Percentiles rank a stretch among this genome's conserved stretches.
These are phyloP conservation scores for Perca flavescens DNA, from an alignment of 2,113 vertebrate genomes.

Conservation along the genomic window DNA sequence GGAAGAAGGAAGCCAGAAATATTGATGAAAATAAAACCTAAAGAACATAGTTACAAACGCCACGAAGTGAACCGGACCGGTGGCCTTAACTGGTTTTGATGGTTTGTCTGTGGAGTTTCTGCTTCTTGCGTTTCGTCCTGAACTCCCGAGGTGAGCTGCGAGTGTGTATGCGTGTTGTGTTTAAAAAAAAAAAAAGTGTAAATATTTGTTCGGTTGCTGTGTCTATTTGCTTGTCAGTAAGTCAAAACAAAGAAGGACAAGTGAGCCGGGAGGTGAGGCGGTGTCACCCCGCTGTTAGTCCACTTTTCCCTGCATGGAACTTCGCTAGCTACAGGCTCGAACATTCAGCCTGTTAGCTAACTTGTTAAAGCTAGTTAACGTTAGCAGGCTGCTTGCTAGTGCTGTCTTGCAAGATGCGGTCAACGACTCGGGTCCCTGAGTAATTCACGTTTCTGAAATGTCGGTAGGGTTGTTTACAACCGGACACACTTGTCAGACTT, in stretches of 20 bases:
- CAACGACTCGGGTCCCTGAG: accelerated
- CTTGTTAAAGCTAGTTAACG: slow-evolving; percentile 18
- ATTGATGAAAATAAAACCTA: neutral
- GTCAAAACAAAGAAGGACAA: too few relatives aligned
- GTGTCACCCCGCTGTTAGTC: neutral
- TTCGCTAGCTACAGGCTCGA: neutral
- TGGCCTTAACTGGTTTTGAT: neutral
- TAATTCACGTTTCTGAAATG: accelerated
- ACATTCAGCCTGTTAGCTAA: slow-evolving; percentile 51
- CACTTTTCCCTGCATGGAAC: neutral
- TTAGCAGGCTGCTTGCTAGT: slow-evolving; percentile 20
- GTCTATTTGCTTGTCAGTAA: neutral
- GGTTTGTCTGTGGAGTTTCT: neutral
- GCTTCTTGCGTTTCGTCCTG: neutral
- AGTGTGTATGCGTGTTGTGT: neutral
- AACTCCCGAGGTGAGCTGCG: slow-evolving; percentile 20
- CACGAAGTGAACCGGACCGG: neutral
- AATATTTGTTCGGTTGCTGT: neutral
- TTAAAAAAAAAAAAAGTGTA: neutral
- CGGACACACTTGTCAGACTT: neutral
- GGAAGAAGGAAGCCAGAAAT: neutral
- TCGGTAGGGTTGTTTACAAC: neutral
- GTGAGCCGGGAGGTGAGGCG: neutral
- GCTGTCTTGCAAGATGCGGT: neutral
- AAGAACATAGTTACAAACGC: accelerated